Evolutionary conservation across 2,113 vertebrate genomes (phyloP).

Genomic region (Narcine bancroftii): DNA sequence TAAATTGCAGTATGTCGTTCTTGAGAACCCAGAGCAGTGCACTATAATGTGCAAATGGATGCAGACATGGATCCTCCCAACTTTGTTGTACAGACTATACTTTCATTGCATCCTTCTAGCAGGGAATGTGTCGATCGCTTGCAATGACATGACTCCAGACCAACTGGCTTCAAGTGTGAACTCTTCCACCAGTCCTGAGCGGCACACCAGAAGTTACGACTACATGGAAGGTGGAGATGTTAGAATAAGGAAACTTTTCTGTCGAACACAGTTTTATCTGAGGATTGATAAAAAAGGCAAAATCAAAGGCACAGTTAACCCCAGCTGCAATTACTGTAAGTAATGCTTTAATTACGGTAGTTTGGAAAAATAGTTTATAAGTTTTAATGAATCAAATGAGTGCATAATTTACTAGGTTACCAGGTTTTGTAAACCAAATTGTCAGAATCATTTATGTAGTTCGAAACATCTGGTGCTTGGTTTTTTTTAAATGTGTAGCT

Average conservation of each 20-base stretch:
- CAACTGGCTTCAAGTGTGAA: conserved; percentile 88
- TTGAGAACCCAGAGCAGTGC: conserved; percentile 78
- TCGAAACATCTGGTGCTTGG: conserved; percentile 49
- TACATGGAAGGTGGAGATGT: conserved; percentile 98
- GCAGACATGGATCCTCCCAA: conserved; percentile 94
- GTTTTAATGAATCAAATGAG: not conserved
- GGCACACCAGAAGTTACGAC: conserved; percentile 92
- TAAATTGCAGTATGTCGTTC: conserved; percentile 89
- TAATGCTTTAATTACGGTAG: conserved; percentile 46
- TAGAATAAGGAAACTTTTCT: conserved; percentile 91
- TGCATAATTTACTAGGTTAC: conserved; percentile 17
- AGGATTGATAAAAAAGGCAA: conserved; percentile 86
- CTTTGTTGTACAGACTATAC: conserved; percentile 86
- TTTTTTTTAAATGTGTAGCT: conserved; percentile 47
- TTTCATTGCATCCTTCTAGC: conserved; percentile 83
- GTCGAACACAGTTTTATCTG: conserved; percentile 94
- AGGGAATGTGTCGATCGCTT: conserved; percentile 78
- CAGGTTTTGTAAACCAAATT: conserved; percentile 8
- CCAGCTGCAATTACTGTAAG: conserved; percentile 95
- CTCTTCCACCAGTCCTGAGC: conserved; percentile 91
- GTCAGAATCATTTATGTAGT: not conserved
- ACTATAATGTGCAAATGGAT: conserved; percentile 99
- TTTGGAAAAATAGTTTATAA: not conserved
- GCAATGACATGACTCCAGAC: conserved; percentile 86
- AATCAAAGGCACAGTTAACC: conserved; percentile 88